phyloP scores from a whole-genome alignment of 2,888 invertebrate genomes.

The Blomia tropicalis region DNA sequence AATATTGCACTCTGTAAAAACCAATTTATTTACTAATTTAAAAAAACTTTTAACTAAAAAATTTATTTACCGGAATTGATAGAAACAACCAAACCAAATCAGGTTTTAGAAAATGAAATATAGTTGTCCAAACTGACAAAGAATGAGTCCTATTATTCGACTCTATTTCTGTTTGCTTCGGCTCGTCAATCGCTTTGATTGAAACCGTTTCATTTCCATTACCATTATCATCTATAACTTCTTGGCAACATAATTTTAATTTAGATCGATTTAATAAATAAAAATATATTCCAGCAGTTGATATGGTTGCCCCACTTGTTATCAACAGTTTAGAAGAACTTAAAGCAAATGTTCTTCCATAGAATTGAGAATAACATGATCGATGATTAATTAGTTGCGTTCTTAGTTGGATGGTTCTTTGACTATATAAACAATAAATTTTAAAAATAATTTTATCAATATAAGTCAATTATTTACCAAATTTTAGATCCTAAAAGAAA shows the following conservation, averaged over 20 bases:
- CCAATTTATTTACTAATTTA: slow-evolving; percentile 20
- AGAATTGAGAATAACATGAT: no score
- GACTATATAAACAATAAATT: no score
- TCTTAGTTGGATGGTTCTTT: neutral
- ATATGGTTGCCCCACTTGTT: neutral
- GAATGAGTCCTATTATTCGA: neutral
- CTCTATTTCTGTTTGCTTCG: neutral
- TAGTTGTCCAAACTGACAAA: slow-evolving; percentile 36
- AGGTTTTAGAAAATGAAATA: slow-evolving; percentile 55
- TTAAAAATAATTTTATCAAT: no score
- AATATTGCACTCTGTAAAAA: slow-evolving; percentile 61
- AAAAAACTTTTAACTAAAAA: neutral
- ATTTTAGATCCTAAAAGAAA: no score
- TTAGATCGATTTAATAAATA: neutral
- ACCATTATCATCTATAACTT: neutral
- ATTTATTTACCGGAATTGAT: slow-evolving; percentile 50
- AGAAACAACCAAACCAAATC: slow-evolving; percentile 58
- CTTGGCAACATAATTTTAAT: neutral
- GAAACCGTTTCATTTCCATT: neutral
- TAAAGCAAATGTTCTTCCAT: no score
- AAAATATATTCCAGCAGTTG: neutral
- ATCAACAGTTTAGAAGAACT: neutral
- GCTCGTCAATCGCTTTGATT: neutral
- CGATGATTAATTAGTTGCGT: no score
- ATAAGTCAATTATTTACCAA: no score